These are phyloP conservation scores for Sylvilagus floridanus DNA, from an alignment of 2,797 vertebrate species.

Conservation along the genomic window DNA sequence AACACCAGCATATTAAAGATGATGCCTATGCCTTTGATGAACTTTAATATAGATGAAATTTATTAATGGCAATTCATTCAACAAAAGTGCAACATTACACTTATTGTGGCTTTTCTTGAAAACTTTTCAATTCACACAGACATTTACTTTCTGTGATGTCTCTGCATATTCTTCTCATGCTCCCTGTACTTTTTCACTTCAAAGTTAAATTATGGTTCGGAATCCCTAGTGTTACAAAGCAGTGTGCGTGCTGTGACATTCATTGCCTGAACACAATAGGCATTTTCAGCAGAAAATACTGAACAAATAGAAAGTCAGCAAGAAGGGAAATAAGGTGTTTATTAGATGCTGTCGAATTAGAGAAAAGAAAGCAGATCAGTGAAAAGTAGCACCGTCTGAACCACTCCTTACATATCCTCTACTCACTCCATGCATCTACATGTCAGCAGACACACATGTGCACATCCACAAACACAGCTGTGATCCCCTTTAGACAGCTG, in stretches of 20 bases:
- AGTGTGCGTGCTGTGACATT: constrained; percentile 47
- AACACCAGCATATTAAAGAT: not conserved
- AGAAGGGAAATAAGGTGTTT: constrained; percentile 65
- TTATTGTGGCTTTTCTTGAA: not conserved
- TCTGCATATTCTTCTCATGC: not conserved
- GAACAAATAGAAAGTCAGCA: constrained; percentile 64
- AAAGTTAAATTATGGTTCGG: constrained; percentile 57
- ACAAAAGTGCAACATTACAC: not conserved
- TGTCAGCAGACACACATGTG: rapidly evolving
- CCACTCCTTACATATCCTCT: not conserved
- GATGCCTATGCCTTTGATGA: constrained; percentile 34
- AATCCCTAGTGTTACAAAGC: constrained; percentile 45
- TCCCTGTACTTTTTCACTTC: constrained; percentile 36
- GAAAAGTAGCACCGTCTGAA: not conserved
- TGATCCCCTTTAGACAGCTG: not conserved
- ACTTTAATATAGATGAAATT: not conserved
- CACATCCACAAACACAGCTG: too few species aligned
- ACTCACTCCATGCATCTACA: not conserved
- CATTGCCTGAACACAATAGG: constrained; percentile 59
- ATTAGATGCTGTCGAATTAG: constrained; percentile 56
- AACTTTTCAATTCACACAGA: not conserved
- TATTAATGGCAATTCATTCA: not conserved
- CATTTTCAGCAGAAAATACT: constrained; percentile 51
- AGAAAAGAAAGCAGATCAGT: constrained; percentile 11
- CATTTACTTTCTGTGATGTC: not conserved